Conservation (phyloP, 2,888 invertebrate genomes). For the Hypsopygia costalis region DNA sequence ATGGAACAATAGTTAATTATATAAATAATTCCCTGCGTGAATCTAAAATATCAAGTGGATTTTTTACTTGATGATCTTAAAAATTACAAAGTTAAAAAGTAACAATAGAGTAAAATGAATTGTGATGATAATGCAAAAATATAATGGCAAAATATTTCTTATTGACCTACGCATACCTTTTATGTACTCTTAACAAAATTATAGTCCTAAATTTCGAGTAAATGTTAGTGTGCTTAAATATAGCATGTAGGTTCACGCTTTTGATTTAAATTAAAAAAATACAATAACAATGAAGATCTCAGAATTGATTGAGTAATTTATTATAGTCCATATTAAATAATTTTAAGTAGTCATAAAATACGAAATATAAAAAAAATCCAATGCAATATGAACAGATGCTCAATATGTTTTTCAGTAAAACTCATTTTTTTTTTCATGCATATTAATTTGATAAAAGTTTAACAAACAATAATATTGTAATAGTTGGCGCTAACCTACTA, state of each 20-base stretch:
- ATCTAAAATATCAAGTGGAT: too few species aligned
- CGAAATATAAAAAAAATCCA: not conserved
- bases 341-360: not conserved
- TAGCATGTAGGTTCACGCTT: not conserved
- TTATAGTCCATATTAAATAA: not conserved
- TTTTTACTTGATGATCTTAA: not conserved
- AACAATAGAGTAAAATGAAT: conserved; percentile 40
- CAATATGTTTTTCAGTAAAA: not conserved
- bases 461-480: not conserved
- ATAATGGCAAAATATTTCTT: conserved; percentile 46
- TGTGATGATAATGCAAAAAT: conserved; percentile 47
- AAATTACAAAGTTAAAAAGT: conserved; percentile 27
- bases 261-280: not conserved
- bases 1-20: not conserved
- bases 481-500: not conserved
- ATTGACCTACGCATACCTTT: conserved; percentile 31
- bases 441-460: not conserved
- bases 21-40: too few species aligned
- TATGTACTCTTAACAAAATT: conserved; percentile 39
- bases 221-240: not conserved
- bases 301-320: not conserved
- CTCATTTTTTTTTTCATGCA: not conserved
- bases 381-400: not conserved
- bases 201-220: conserved; percentile 20
- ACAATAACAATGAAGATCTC: not conserved